These are phyloP conservation scores for Scotopteryx bipunctaria DNA, from an alignment of 2,888 invertebrate species.

Conservation along the genomic window DNA sequence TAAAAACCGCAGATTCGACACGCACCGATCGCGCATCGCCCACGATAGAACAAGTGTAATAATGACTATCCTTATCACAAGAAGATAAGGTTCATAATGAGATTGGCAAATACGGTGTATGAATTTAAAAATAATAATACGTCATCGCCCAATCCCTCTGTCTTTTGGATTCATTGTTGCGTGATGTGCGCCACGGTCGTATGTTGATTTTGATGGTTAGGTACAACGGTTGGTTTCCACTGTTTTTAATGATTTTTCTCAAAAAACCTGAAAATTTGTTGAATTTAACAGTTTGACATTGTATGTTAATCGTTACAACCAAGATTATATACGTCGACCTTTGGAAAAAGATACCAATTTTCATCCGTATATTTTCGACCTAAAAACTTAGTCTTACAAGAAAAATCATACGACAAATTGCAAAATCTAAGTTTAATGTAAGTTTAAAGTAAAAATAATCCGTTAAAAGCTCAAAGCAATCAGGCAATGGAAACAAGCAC, in stretches of 20 bases:
- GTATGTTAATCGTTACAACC: too few relatives aligned
- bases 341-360: too few relatives aligned
- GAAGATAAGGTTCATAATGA: conserved; percentile 43
- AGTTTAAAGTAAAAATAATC: too few relatives aligned
- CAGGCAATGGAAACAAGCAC: conserved; percentile 53
- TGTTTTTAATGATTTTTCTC: conserved; percentile 30
- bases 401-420: conserved; percentile 32
- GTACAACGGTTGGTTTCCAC: conserved; percentile 51
- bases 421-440: too few relatives aligned
- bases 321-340: too few relatives aligned
- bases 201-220: conserved; percentile 71
- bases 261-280: background rate
- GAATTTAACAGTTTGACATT: too few relatives aligned
- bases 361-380: too few relatives aligned
- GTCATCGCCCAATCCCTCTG: conserved; percentile 70
- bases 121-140: conserved; percentile 80
- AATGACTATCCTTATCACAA: conserved; percentile 49
- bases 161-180: conserved; percentile 73
- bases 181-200: conserved; percentile 63
- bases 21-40: conserved; percentile 69
- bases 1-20: conserved; percentile 72
- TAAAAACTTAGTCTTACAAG: too few relatives aligned
- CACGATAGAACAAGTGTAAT: conserved; percentile 68
- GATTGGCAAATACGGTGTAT: conserved; percentile 53
- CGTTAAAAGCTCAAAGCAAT: background rate